A percentile compares a stretch with the other conserved stretches of the same genome.
Evolutionary conservation across 53 echinoderm and acorn worm genomes (phyloP).

Genomic region (Luidia sarsii): DNA sequence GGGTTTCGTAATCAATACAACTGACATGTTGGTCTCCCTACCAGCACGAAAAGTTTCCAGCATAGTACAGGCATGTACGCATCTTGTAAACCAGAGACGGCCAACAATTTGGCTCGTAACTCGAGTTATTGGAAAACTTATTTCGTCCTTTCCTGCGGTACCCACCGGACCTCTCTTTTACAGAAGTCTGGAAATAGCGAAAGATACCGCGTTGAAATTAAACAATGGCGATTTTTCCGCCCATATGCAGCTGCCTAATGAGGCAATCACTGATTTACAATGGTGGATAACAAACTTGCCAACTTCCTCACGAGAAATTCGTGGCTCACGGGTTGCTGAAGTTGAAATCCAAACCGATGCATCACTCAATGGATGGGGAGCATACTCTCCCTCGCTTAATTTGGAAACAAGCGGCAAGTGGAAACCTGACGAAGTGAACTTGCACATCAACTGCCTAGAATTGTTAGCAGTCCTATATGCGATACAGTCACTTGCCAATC

Average conservation of each 20-base stretch:
- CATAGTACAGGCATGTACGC: background rate
- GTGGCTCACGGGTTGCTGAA: background rate
- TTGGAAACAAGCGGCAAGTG: conserved; percentile 4
- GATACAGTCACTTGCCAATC: background rate
- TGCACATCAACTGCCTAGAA: conserved; percentile 9
- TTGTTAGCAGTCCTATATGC: conserved; percentile 18
- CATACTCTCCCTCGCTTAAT: background rate
- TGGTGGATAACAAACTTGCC: conserved; percentile 15
- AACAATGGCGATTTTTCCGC: background rate
- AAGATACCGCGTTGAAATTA: background rate
- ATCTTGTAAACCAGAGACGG: background rate
- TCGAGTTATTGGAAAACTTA: background rate
- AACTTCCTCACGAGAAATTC: background rate
- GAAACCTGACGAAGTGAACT: background rate
- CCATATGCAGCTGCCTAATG: background rate
- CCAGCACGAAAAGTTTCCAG: background rate
- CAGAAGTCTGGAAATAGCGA: background rate
- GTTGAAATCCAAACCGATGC: conserved; percentile 12
- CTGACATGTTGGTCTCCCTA: background rate
- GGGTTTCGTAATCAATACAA: background rate
- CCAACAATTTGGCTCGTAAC: conserved; percentile 4
- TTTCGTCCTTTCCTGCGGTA: background rate
- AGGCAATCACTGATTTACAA: background rate
- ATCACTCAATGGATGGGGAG: conserved; percentile 19
- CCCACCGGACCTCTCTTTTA: background rate